Evolutionary conservation across 1,140 invertebrate genomes (phyloP), one percentile per base, ranked within the genome.

Genomic region (Euura saliciscinereae): DNA sequence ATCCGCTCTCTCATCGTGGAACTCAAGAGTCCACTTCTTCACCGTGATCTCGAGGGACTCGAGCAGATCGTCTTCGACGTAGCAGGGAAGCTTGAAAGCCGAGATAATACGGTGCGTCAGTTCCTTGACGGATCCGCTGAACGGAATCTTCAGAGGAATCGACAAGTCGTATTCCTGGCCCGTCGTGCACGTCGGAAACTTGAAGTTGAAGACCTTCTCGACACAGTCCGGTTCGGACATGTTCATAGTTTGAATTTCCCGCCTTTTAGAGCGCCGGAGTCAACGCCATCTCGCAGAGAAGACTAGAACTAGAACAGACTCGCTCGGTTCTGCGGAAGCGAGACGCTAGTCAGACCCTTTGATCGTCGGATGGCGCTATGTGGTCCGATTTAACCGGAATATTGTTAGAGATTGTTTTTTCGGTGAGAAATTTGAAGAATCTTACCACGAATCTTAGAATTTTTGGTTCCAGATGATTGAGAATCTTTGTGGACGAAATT

Each of bases 61-160:
- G 70, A 90, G 82, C 42, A 92, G 76, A 74, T 91, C 89, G 83
- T 78, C 75, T 86, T 94, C 91, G 28, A 94, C 84, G 77, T 91
- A 93, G 75, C 90, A 91, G 5, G 93, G 94, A 65, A 95, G 85
- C 77, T 93, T 91, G 79, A 94, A 93, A 72, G 91, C 91, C 45
- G 89, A 88, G 72, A 94, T 88, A 13, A 94, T 87, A 73, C 92
- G 86, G 76, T 93, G 90, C 7, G 90, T 89, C 2, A 94, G 86
- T 85, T 95, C 93, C 67, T 88, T 82, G 13, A 91, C 87, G 0
- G 87, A 91, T 4, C 90, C 90, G 46, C 79, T 78, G 79, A 89
- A 90, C 1, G 92, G 92, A 70, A 93, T 90, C 80, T 90, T 86
- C 67, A 93, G 79, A 0, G 91, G 91, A 13, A 92, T 84, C 80